These are phyloP conservation scores for Strigamia crassipes DNA, from an alignment of 2,888 invertebrate species.

Conservation along the genomic window DNA sequence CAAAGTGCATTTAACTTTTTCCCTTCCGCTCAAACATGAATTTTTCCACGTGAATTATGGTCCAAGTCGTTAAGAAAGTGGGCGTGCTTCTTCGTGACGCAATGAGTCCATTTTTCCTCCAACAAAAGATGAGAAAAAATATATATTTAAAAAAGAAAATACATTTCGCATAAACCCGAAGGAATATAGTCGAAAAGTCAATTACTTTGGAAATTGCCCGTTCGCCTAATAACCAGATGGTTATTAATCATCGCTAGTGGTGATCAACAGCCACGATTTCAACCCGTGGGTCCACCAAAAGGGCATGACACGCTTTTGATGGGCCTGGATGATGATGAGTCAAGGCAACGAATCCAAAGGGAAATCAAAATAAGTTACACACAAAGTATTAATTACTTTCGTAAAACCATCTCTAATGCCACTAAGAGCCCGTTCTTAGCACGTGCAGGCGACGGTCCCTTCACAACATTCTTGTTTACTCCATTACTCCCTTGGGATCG, in stretches of 20 bases:
- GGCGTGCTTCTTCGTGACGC: neutral
- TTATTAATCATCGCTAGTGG: slow-evolving; percentile 12
- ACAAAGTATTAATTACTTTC: neutral
- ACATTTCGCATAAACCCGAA: neutral
- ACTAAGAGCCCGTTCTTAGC: neutral
- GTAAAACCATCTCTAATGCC: neutral
- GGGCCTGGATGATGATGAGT: slow-evolving; percentile 19
- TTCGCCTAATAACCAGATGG: slow-evolving; percentile 13
- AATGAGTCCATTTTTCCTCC: neutral
- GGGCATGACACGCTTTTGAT: slow-evolving; percentile 15
- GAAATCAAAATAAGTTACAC: slow-evolving; percentile 32
- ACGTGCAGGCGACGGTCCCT: neutral
- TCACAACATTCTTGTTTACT: slow-evolving; percentile 18
- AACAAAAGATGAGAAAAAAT: neutral
- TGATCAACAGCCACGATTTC: slow-evolving; percentile 23
- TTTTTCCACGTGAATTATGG: slow-evolving; percentile 11
- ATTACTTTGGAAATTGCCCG: slow-evolving; percentile 16
- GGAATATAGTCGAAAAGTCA: slow-evolving; percentile 1
- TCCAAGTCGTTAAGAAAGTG: slow-evolving; percentile 7
- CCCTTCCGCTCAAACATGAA: neutral
- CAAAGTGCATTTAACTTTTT: slow-evolving; percentile 21
- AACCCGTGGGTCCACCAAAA: slow-evolving; percentile 13
- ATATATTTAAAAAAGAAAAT: neutral
- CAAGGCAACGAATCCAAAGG: neutral
- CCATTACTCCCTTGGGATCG: neutral